Evolutionary conservation across 2,888 invertebrate species (phyloP).

Genomic region (Branchinecta sandiegonensis): DNA sequence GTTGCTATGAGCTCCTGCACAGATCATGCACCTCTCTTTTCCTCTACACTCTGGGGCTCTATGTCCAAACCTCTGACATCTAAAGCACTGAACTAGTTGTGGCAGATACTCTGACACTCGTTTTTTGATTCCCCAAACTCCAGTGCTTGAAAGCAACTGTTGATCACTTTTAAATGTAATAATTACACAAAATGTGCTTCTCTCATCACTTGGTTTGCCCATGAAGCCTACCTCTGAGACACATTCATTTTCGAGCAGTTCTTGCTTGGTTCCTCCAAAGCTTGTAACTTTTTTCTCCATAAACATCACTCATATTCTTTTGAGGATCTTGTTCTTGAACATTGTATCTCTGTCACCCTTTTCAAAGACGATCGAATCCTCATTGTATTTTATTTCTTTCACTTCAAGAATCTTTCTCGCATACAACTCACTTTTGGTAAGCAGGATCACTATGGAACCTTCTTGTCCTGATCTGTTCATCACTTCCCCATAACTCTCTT

Average conservation of each 20-base stretch:
- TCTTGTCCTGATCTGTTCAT: constrained; percentile 1
- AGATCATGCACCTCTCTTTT: not conserved
- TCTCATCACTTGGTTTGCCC: constrained; percentile 1
- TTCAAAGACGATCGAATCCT: not conserved
- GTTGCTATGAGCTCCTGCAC: not conserved
- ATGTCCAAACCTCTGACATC: not conserved
- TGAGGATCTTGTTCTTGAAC: too few relatives aligned
- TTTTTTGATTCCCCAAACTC: not conserved
- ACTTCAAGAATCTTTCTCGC: not conserved
- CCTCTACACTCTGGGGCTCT: not conserved
- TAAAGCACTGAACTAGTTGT: not conserved
- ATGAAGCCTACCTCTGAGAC: not conserved
- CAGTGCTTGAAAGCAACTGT: not conserved
- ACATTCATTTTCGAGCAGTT: not conserved
- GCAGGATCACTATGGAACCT: constrained; percentile 4
- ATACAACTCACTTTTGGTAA: not conserved
- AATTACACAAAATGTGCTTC: not conserved
- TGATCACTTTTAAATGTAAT: not conserved
- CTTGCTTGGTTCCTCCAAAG: not conserved
- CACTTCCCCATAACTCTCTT: not conserved
- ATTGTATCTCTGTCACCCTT: too few relatives aligned
- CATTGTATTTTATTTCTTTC: not conserved
- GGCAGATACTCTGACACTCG: not conserved
- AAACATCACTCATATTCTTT: too few relatives aligned
- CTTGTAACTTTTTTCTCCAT: too few relatives aligned